Conservation (phyloP, 2,797 vertebrate genomes). For the Smutsia gigantea region DNA sequence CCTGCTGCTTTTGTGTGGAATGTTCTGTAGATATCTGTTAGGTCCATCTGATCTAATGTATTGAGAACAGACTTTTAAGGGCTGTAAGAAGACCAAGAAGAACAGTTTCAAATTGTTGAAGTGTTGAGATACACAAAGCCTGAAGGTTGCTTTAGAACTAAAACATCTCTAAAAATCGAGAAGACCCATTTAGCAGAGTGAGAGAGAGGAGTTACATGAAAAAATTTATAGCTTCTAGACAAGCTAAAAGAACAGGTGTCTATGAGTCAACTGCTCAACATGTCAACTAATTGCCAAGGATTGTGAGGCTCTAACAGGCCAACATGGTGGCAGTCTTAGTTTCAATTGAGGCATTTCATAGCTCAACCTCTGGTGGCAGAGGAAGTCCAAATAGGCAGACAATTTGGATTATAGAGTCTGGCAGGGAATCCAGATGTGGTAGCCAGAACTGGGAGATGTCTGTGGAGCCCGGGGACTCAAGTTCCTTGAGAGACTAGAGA, state of each 20-base stretch:
- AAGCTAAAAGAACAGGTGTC: not conserved
- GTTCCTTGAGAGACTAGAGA: not conserved
- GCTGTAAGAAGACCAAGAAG: not conserved
- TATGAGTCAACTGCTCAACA: not conserved
- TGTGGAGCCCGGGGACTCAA: not conserved
- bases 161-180: not conserved
- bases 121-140: not conserved
- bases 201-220: not conserved
- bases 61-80: not conserved
- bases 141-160: slow-evolving; percentile 40
- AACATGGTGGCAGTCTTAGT: not conserved
- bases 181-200: not conserved
- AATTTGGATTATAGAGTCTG: not conserved
- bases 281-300: not conserved
- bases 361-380: not conserved
- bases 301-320: not conserved
- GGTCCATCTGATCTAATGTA: too few species aligned
- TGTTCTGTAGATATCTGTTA: too few species aligned
- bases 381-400: not conserved
- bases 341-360: not conserved
- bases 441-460: not conserved
- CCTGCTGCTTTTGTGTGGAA: too few species aligned
- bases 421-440: not conserved
- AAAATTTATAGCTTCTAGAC: not conserved
- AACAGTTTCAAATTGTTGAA: not conserved